Percentiles rank a stretch among this genome's conserved stretches.
These are phyloP conservation scores for Thera britannica DNA, from an alignment of 2,888 invertebrate genomes.

Conservation along the genomic window DNA sequence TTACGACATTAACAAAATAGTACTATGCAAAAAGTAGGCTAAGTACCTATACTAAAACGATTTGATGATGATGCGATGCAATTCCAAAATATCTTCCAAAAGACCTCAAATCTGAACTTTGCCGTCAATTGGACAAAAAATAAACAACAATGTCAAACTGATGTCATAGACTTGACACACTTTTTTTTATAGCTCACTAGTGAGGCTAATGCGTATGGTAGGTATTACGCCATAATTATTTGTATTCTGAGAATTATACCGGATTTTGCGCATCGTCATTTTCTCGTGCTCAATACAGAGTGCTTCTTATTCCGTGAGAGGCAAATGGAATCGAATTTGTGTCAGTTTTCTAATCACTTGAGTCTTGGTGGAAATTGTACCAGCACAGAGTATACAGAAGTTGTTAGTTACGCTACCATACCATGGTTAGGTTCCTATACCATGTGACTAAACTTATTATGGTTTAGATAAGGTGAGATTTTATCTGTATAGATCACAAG, in stretches of 20 bases:
- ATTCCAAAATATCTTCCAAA: not conserved
- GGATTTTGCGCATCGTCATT: conserved; percentile 12
- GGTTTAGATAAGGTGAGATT: too few relatives aligned
- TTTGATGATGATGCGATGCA: too few relatives aligned
- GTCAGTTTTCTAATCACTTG: conserved; percentile 25
- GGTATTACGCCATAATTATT: conserved; percentile 11
- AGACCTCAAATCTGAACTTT: not conserved
- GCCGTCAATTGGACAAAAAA: not conserved
- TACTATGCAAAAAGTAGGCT: not conserved
- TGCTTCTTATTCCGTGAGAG: conserved; percentile 6
- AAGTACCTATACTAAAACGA: too few relatives aligned
- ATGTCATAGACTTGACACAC: not conserved
- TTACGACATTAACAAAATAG: not conserved
- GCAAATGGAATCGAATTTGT: not conserved
- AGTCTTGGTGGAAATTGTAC: conserved; percentile 17
- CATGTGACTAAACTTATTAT: too few relatives aligned
- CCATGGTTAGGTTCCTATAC: too few relatives aligned
- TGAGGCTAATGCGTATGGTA: not conserved
- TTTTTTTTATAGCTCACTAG: not conserved
- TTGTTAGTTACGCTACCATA: not conserved
- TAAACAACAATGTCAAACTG: not conserved
- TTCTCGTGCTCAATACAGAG: conserved; percentile 14
- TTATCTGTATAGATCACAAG: too few relatives aligned
- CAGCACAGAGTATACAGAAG: conserved; percentile 6
- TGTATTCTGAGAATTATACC: not conserved